Evolutionary conservation across 2,113 vertebrate species (phyloP), one percentile per base, ranked within the genome.

Genomic region (Polypterus senegalus): DNA sequence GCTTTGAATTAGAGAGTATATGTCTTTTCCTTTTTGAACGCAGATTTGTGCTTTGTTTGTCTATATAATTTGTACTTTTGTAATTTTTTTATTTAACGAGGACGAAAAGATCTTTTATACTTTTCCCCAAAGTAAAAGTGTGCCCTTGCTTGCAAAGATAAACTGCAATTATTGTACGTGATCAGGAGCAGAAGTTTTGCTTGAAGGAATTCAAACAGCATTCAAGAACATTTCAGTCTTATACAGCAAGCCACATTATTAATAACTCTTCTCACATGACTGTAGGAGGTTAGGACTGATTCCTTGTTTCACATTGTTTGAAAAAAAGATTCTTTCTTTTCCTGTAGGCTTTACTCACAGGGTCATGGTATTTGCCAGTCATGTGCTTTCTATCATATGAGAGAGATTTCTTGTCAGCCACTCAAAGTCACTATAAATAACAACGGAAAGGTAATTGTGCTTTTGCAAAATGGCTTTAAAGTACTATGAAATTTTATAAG

Each of bases 351-450:
- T 52, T 61, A 66, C 46, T 47, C 69, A 72, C 69, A 68, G 57
- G 75, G 65, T 72, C 73, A 68, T 72, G 67, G 60, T 64, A 61
- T 75, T 62, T 74, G 73, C 62, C 70, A 76, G 83, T 91, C 91
- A 91, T 89, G 87, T 89, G 89, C 79, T 78, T 73, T 1, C 0
- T 62, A 89, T 90, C 91, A 90, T 91, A 88, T 90, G 90, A 91
- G 86, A 65, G 81, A 86, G 86, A 87, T 92, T 88, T 86, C 73
- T 61, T 66, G 70, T 65, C 70, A 67, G 69, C 63, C 76, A 65
- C 66, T 70, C 71, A 61, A 67, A 45, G 59, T 57, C 56, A 57
- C 46, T 57, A 45, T 57, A 65, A 62, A 68, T 49, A 45, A 48
- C 49, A 60, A 60, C 53, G 48, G 10, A 67, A 57, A 49, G 7